phyloP scores from a whole-genome alignment of 35 echinoderm and acorn worm genomes.

The Stichopus chloronotus region DNA sequence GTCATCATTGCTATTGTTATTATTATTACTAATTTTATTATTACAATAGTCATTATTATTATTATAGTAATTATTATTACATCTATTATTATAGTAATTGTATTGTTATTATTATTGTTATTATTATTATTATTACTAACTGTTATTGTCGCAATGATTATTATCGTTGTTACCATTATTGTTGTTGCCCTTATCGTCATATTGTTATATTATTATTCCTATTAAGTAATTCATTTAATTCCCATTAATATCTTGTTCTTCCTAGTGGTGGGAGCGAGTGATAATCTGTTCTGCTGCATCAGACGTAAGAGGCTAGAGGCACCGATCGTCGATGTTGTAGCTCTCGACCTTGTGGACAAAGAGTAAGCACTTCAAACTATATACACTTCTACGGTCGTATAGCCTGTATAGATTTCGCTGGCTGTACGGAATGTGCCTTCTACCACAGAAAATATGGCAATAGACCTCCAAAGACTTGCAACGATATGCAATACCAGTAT shows the following conservation, averaged over 20 bases:
- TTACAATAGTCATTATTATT: too few species aligned
- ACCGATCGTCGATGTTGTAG: background rate
- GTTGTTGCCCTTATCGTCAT: too few species aligned
- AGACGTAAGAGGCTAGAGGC: conserved; percentile 21
- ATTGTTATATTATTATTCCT: too few species aligned
- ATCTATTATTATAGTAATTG: too few species aligned
- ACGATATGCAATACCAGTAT: background rate
- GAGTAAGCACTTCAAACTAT: background rate
- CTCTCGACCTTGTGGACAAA: conserved; percentile 4
- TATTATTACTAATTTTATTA: too few species aligned
- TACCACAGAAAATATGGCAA: background rate
- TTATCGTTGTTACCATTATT: too few species aligned
- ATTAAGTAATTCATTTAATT: too few species aligned
- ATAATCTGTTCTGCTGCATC: conserved; percentile 13
- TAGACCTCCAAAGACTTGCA: background rate
- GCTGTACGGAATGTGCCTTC: background rate
- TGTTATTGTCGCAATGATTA: too few species aligned
- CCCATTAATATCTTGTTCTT: background rate
- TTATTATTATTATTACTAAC: too few species aligned
- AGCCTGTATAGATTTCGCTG: background rate
- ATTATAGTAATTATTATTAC: too few species aligned
- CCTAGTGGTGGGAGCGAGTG: background rate
- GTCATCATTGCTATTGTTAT: too few species aligned
- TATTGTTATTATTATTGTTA: too few species aligned
- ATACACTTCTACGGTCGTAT: background rate